Conservation (phyloP, 2,113 vertebrate genomes). For the Malaclemys terrapin region DNA sequence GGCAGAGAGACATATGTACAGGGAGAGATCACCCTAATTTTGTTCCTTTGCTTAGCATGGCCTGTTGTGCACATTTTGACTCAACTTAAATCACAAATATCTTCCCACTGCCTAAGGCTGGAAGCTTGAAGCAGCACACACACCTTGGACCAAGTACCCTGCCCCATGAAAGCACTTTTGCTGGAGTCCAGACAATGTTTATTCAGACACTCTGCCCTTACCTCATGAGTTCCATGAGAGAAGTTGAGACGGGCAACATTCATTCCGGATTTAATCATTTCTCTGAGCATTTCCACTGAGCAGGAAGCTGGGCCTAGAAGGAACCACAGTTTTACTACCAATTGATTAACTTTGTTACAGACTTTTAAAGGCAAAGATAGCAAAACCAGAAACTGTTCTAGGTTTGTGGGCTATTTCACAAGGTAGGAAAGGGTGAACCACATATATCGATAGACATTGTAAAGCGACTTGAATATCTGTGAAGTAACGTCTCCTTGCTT, state of each 20-base stretch:
- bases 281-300: conserved; percentile 89
- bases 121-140: neutral
- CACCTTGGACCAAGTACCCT: neutral
- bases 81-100: neutral
- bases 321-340: neutral
- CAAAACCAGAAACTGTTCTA: conserved; percentile 9
- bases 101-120: neutral
- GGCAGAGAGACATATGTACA: neutral
- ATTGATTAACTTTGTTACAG: neutral
- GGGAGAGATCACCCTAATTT: neutral
- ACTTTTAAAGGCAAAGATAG: neutral
- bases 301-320: conserved; percentile 91
- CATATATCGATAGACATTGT: neutral
- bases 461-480: neutral
- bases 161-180: neutral
- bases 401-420: neutral
- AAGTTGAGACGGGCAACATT: conserved; percentile 98
- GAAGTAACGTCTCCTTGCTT: neutral
- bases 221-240: conserved; percentile 97
- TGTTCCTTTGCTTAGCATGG: neutral
- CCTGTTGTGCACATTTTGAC: neutral
- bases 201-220: conserved; percentile 61
- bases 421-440: neutral
- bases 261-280: conserved; percentile 99
- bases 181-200: neutral